Base-by-base conservation (phyloP, 2,888 invertebrate genomes). In the Myathropa florea region DNA sequence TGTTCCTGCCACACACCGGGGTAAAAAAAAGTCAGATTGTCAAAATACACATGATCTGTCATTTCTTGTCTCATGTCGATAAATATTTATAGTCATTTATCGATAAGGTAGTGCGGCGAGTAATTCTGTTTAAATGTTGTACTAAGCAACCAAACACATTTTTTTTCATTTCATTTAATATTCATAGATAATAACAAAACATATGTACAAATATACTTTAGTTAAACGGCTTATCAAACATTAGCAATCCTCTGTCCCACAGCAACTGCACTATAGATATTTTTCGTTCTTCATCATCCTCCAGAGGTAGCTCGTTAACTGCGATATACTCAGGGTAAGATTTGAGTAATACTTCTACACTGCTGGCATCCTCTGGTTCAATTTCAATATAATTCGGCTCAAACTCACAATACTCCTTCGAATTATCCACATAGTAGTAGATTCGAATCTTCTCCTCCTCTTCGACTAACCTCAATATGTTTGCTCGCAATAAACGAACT, bases 381-480 rank as follows among this genome's bases (percentile, higher is more conserved):
- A 98, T 94, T 91, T 97, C 97, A 83, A 98, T 92, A 91, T 94
- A 95, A 89, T 96, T 96, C 1, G 95, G 94, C 36, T 97, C 97
- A 91, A 95, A 95, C 39, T 96, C 97, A 91, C 97, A 97, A 91
- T 97, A 98, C 89, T 96, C 95, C 88, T 96, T 94, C 0, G 96
- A 96, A 92, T 99, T 99, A 90, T 98, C 97, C 59, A 95, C 93
- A 88, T 95, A 95, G 92, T 97, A 97, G 92, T 97, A 98, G 36
- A 98, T 90, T 65, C 94, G 94, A 23, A 95, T 92, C 0, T 89
- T 89, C 80, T 93, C 94, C 7, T 94, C 95, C 90, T 97, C 96
- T 24, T 94, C 92, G 0, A 96, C 94, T 89, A 97, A 92, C 85
- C 95, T 93, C 33, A 94, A 64, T 26, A 94, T 93, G 89, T 94